Base-by-base conservation (phyloP, 1,140 invertebrate genomes). In the Halictus rubicundus region DNA sequence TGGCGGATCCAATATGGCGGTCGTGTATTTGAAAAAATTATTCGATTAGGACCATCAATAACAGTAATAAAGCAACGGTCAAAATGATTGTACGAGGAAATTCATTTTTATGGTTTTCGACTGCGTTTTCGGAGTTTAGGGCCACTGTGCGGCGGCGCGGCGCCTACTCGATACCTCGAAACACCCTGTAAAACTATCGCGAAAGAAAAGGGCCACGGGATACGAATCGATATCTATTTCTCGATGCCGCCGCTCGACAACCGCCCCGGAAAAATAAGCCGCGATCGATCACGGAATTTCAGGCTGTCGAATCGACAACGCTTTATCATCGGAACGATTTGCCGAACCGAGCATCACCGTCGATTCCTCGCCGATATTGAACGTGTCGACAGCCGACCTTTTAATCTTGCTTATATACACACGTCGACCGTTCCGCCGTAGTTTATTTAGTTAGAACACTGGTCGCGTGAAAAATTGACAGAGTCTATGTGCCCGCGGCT, bases 241-340 rank as follows among this genome's bases (percentile, higher is more conserved):
- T 32, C 64, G 37, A 49, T 68, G 52, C 52, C 49, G 1, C 52
- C 19, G 37, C 7, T 39, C 16, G 27, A 42, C 25, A n/a, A 37
- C 32, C 37, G 16, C 14, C 19, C 39, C 12, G 32, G 42, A 64
- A 72, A 70, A 63, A 42, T 78, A 63, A 73, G 49, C 25, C 32
- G 14, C 61, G 77, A 73, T 79, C 77, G 60, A 65, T 79, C 77
- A 66, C 46, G 49, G 61, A 79, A 74, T 73, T 79, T 74, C 68
- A 60, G 39, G 10, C 75, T 70, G 68, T 78, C 59, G 46, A 71
- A 78, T 78, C 57, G 68, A 78, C 75, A 49, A 42, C 57, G 59
- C 46, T 78, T 78, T 78, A 71, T 78, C 75, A 78, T 61, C 68
- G 39, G 7, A 52, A 71, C 75, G 75, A 71, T 78, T 71, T 68